phyloP scores from a whole-genome alignment of 2,113 vertebrate species.

The Perca flavescens region DNA sequence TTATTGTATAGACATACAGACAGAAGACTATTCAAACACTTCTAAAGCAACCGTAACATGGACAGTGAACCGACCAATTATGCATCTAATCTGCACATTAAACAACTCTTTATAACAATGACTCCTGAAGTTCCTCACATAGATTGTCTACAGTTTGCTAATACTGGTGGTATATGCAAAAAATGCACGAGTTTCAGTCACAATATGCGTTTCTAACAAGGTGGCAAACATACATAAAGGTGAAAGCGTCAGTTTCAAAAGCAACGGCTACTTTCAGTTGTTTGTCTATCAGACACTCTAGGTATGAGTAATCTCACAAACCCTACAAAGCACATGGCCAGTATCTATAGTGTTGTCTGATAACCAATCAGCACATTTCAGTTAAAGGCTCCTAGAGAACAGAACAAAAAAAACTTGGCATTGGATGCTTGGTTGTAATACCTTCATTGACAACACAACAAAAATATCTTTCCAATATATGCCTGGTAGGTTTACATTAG shows the following conservation, averaged over 20 bases:
- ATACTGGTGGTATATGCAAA: constrained; percentile 78
- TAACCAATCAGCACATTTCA: constrained; percentile 70
- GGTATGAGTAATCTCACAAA: constrained; percentile 77
- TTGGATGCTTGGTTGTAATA: constrained; percentile 59
- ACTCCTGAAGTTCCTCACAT: constrained; percentile 57
- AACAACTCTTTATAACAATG: constrained; percentile 46
- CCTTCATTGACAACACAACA: constrained; percentile 61
- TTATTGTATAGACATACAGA: constrained; percentile 30
- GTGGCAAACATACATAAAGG: constrained; percentile 65
- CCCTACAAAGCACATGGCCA: constrained; percentile 49
- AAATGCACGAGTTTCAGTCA: constrained; percentile 73
- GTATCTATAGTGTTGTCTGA: constrained; percentile 75
- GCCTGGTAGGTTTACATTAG: constrained; percentile 44
- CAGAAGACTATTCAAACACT: constrained; percentile 28
- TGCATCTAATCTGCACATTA: constrained; percentile 59
- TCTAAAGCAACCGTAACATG: constrained; percentile 58
- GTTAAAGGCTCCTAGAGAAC: constrained; percentile 51
- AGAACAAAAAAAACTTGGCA: constrained; percentile 37
- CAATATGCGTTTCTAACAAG: constrained; percentile 59
- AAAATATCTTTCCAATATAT: constrained; percentile 48
- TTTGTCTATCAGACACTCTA: constrained; percentile 71
- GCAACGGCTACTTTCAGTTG: constrained; percentile 86
- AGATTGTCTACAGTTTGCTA: constrained; percentile 78
- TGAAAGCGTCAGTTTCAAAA: constrained; percentile 77
- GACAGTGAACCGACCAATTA: constrained; percentile 64